Evolutionary conservation across 2,797 vertebrate species (phyloP), one percentile per base, ranked within the genome.

Genomic region (Clarias platycephalus): DNA sequence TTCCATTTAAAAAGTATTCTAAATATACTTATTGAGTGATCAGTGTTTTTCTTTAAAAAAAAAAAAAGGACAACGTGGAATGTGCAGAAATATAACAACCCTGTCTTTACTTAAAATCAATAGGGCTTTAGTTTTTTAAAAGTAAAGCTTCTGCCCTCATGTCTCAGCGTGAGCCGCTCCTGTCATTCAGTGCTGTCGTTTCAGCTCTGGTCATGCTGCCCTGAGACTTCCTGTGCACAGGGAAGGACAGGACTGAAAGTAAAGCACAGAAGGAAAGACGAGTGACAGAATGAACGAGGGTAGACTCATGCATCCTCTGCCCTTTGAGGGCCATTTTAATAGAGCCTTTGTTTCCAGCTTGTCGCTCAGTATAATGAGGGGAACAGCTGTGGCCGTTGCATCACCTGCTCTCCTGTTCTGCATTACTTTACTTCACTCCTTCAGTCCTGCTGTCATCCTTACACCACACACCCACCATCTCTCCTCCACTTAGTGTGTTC

Each of bases 341-440:
- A 91, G 90, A 92, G 90, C 86, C 74, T 88, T 91, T 89, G 89
- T 93, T 93, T 93, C 92, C 87, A 80, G 88, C 81, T 91, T 91
- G 93, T 91, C 92, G 91, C 91, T 94, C 92, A 92, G 88, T 88
- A 90, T 93, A 94, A 94, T 81, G 84, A 93, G 92, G 24, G 86
- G 87, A 89, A 91, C 88, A 91, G 91, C 90, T 68, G 76, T 60
- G 87, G 84, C 83, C 53, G 57, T 82, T 60, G 84, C 80, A 68
- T 90, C 85, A 88, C 85, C 67, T 80, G 63, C 64, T 79, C 55
- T 67, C 53, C 34, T 84, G 72, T 57, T 55, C 68, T 81, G 3
- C 4, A 82, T 80, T 72, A 84, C 67, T 83, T 84, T 71, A 58
- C 10, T n/a, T 78, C 28, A 34, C 72, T 76, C 18, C 55, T 77